These are phyloP conservation scores for Scelioninae gen. 2 DNA, from an alignment of 2,888 invertebrate genomes.

Conservation along the genomic window DNA sequence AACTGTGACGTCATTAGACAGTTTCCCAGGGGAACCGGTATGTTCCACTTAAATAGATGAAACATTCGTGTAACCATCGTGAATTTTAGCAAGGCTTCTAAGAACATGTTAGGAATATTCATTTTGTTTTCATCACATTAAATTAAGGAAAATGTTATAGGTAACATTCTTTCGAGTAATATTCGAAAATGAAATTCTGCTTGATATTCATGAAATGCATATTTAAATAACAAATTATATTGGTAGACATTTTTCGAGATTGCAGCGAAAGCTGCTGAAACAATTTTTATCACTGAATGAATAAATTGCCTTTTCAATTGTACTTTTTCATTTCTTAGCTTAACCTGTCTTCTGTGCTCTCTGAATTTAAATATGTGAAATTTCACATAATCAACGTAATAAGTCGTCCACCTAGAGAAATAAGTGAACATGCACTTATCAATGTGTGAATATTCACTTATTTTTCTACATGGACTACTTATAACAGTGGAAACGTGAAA, in stretches of 20 bases:
- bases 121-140: constrained; percentile 41
- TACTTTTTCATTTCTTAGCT: constrained; percentile 31
- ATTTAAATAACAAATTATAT: constrained; percentile 28
- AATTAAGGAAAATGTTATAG: constrained; percentile 36
- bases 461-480: no score
- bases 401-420: no score
- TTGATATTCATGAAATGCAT: background rate
- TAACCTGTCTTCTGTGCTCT: constrained; percentile 11
- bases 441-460: no score
- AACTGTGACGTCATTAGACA: constrained; percentile 57
- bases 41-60: constrained; percentile 48
- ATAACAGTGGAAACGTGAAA: no score
- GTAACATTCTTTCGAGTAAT: constrained; percentile 7
- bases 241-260: background rate
- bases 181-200: constrained; percentile 16
- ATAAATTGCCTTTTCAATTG: constrained; percentile 30
- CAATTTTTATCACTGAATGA: constrained; percentile 19
- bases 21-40: constrained; percentile 47
- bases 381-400: no score
- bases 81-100: constrained; percentile 38
- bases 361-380: no score
- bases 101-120: constrained; percentile 46
- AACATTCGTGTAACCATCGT: constrained; percentile 43
- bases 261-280: constrained; percentile 17
- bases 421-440: no score